Conservation (phyloP, 2,113 vertebrate species). For the Bombycilla garrulus region DNA sequence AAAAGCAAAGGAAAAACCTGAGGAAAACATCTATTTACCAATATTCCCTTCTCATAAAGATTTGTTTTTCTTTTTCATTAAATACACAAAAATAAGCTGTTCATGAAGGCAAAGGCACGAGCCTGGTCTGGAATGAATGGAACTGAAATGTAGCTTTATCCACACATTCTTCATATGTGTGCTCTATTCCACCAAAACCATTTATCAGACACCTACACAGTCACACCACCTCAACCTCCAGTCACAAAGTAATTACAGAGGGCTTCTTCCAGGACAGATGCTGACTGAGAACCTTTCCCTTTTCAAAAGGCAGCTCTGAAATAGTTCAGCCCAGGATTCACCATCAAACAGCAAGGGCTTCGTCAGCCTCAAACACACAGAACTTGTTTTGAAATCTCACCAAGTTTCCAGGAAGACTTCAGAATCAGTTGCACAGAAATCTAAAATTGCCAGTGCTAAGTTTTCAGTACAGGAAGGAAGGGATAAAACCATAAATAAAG, state of each 20-base stretch:
- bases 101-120: background rate
- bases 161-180: background rate
- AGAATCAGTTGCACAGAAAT: background rate
- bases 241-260: background rate
- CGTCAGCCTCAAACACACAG: background rate
- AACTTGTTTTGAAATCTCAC: background rate
- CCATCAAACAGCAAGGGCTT: background rate
- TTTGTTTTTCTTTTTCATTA: background rate
- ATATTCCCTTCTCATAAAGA: background rate
- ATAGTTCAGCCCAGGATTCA: background rate
- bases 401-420: background rate
- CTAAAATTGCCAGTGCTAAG: background rate
- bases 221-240: background rate
- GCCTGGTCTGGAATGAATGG: background rate
- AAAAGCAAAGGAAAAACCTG: background rate
- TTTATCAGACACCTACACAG: slow-evolving; percentile 20
- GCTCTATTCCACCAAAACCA: background rate
- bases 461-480: background rate
- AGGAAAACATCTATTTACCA: background rate
- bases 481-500: background rate
- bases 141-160: background rate
- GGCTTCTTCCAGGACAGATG: background rate
- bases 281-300: background rate
- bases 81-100: background rate
- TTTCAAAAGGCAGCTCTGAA: background rate